Percentiles rank a stretch among this genome's conserved stretches.
These are phyloP conservation scores for Adela reaumurella DNA, from an alignment of 2,888 invertebrate species.

Conservation along the genomic window DNA sequence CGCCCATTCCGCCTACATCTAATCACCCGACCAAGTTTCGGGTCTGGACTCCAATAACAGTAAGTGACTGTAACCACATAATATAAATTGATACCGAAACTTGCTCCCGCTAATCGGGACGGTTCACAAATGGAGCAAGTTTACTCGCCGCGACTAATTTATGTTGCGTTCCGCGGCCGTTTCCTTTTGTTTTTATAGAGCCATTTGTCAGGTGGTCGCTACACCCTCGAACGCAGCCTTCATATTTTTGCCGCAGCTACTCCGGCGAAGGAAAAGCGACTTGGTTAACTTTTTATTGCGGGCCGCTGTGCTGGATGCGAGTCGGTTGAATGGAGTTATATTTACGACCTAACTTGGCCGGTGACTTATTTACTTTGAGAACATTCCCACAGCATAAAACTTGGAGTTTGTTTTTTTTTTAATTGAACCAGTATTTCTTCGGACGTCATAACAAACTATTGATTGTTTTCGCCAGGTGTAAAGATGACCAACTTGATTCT, in stretches of 20 bases:
- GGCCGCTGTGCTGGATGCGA: too few species aligned
- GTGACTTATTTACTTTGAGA: too few species aligned
- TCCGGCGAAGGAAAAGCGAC: not conserved
- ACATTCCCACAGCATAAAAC: too few species aligned
- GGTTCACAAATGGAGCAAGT: not conserved
- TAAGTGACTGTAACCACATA: not conserved
- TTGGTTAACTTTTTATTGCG: not conserved
- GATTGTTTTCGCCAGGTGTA: too few species aligned
- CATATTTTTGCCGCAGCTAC: not conserved
- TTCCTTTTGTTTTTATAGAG: not conserved
- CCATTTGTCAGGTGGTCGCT: not conserved
- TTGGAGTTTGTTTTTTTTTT: too few species aligned
- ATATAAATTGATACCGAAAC: not conserved
- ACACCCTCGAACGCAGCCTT: not conserved
- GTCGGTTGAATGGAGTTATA: too few species aligned
- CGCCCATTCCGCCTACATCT: not conserved
- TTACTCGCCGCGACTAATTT: not conserved
- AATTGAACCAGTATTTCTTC: too few species aligned
- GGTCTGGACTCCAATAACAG: not conserved
- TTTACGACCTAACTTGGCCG: too few species aligned
- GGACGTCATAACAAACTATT: too few species aligned
- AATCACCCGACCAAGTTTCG: not conserved
- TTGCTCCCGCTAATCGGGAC: not conserved
- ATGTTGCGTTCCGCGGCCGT: not conserved
- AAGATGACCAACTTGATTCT: too few species aligned